Evolutionary conservation across 2,113 vertebrate species (phyloP).

Genomic region (Eudyptes chrysolophus): DNA sequence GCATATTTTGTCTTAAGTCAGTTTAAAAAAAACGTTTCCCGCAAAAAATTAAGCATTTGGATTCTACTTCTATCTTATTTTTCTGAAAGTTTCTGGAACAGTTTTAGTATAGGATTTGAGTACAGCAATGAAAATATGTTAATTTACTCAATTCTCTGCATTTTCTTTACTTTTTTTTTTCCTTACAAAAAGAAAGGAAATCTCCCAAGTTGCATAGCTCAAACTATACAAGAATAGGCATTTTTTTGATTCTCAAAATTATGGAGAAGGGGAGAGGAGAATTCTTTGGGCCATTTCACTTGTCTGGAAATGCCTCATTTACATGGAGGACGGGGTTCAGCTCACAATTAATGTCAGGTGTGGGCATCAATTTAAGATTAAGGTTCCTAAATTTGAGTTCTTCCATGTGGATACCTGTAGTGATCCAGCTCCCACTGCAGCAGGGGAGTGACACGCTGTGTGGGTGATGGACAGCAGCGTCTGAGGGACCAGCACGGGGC

Average conservation of each 20-base stretch:
- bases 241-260: neutral
- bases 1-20: neutral
- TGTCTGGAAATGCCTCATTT: neutral
- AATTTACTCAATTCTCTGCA: neutral
- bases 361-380: neutral
- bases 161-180: neutral
- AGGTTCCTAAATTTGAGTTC: neutral
- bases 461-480: neutral
- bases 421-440: neutral
- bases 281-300: neutral
- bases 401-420: neutral
- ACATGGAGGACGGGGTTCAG: neutral
- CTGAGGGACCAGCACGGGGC: neutral
- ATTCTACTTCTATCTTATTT: neutral
- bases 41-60: neutral
- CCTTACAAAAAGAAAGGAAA: neutral
- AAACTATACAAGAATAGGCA: neutral
- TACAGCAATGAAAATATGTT: neutral
- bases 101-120: neutral
- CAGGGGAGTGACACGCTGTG: neutral
- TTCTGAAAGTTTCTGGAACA: neutral
- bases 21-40: neutral
- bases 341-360: neutral
- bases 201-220: neutral
- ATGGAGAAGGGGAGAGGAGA: neutral